Evolutionary conservation across 2,888 invertebrate species (phyloP), one percentile per base, ranked within the genome.

Genomic region (Drosophila affinis): DNA sequence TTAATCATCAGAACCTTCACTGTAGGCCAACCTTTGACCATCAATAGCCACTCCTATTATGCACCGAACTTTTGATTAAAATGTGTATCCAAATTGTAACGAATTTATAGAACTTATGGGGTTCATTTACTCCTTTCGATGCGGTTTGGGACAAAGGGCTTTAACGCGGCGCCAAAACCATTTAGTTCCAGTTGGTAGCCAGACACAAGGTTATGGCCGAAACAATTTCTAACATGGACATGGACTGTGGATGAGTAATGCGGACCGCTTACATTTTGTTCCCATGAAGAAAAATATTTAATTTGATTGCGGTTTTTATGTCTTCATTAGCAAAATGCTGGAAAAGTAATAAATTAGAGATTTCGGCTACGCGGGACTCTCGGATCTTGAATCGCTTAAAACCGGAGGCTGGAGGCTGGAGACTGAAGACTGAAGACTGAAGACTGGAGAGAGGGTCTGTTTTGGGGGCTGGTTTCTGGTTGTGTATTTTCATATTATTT

Each of bases 261-360:
- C 77, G 63, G 54, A 9, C 70, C 79, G 77, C 56, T 85, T 82
- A 75, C 78, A 83, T 80, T 75, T 77, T 48, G 87, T 86, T 86
- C 85, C 85, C 85, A 86, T 86, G 85, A 88, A 75, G 54, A 80
- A 88, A 72, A 78, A 81, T 75, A 78, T 78, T 84, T 82, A 82
- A 82, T 86, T 86, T 86, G 86, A 89, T 86, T 89, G 86, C 86
- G 87, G 88, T 88, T 86, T 87, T 86, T 86, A 86, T 86, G 89
- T 86, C 86, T 86, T 86, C 87, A 86, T 86, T 89, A 87, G 89
- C 86, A 75, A 86, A 86, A 87, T 75, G 87, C 72, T 79, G 76
- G 76, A 77, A 80, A 79, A 67, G 75, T 65, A 80, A 86, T 86
- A 89, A 86, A 86, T 86, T 81, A 81, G 72, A 77, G 85, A 85